Conservation (phyloP, 2,113 vertebrate species). For the Glareola pratincola region DNA sequence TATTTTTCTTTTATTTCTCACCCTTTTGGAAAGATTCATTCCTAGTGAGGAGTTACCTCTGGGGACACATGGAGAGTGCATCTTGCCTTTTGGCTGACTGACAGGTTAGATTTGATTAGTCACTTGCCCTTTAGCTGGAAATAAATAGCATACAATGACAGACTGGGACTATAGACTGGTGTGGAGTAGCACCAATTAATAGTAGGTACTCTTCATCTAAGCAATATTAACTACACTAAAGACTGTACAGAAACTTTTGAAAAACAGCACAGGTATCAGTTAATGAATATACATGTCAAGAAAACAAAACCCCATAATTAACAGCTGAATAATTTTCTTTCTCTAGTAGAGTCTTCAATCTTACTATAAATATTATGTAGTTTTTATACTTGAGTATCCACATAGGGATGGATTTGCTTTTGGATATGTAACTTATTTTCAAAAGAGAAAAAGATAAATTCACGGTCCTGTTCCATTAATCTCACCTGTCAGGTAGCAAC, state of each 20-base stretch:
- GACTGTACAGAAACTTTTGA: background rate
- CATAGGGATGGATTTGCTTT: background rate
- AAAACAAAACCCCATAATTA: background rate
- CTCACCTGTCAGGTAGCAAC: background rate
- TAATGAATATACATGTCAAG: background rate
- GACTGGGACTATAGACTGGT: background rate
- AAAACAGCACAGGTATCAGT: background rate
- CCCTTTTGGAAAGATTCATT: background rate
- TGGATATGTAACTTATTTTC: background rate
- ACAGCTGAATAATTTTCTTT: background rate
- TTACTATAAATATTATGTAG: background rate
- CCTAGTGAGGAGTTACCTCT: background rate
- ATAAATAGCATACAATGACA: background rate
- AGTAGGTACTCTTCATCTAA: background rate
- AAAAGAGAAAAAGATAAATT: background rate
- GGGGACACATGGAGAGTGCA: background rate
- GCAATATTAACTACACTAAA: background rate
- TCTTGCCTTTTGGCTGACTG: background rate
- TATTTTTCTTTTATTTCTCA: conserved; percentile 9
- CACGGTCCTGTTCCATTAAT: background rate
- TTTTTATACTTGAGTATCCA: background rate
- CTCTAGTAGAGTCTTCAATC: background rate
- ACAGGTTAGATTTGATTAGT: background rate
- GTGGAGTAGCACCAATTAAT: background rate
- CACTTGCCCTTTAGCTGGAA: background rate